Conservation (phyloP, 2,888 invertebrate genomes). For the Caenorhabditis virilis region DNA sequence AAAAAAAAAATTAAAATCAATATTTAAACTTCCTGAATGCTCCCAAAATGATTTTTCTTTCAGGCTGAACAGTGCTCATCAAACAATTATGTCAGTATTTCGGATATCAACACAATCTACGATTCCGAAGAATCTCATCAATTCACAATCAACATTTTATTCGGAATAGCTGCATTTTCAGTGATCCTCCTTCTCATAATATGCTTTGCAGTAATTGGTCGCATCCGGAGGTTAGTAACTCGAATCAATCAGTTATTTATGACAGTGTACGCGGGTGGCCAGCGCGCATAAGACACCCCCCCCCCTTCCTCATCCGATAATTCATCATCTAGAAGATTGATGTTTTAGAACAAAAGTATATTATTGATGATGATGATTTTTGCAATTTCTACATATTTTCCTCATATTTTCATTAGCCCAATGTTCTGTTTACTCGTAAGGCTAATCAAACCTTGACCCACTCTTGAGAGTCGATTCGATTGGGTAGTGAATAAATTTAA, state of each 20-base stretch:
- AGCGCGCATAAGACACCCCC: not conserved
- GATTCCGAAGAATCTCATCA: not conserved
- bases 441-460: no score
- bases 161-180: slow-evolving; percentile 31
- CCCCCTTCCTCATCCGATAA: not conserved
- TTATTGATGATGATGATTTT: not conserved
- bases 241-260: not conserved
- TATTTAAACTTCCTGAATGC: no score
- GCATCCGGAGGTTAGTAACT: slow-evolving; percentile 31
- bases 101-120: slow-evolving; percentile 15
- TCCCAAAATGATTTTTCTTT: slow-evolving; percentile 4
- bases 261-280: no score
- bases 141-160: slow-evolving; percentile 12
- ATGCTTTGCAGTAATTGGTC: slow-evolving; percentile 31
- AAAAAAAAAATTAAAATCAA: no score
- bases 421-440: no score
- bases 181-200: slow-evolving; percentile 23
- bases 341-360: no score
- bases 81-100: slow-evolving; percentile 30
- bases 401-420: no score
- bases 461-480: no score
- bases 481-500: no score
- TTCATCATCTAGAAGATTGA: not conserved
- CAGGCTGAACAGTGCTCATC: slow-evolving; percentile 35
- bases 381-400: no score